Evolutionary conservation across 2,797 vertebrate species (phyloP), one percentile per base, ranked within the genome.

Genomic region (Menidia menidia): DNA sequence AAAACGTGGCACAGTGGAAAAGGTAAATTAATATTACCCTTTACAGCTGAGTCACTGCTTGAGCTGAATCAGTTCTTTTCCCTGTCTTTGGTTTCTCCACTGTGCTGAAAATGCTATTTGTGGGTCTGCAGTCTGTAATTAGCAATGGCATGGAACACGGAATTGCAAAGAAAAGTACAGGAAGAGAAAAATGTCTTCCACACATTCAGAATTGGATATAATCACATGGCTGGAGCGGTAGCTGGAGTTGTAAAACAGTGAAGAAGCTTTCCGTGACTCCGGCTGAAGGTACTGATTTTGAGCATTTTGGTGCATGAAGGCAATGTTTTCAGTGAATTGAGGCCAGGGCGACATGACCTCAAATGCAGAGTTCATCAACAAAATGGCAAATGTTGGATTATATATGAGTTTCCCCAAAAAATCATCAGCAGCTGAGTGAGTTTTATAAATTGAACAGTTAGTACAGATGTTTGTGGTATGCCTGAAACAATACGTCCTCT

Each of bases 51-150:
- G 82, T 87, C 86, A 82, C 66, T 77, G 66, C 60, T 61, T 14
- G 45, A 86, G 75, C 73, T 82, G 75, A 81, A 78, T 74, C 71
- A 35, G 61, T 78, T 78, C 64, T 82, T 82, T 86, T 67, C 72
- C 74, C 52, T 83, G 84, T 78, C 77, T 71, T 80, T 81, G 75
- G 74, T 73, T 87, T 83, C 63, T 74, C 69, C 43, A 13, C 71
- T 39, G 75, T 80, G 82, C 69, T 87, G 78, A 86, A 91, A 91
- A 88, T 78, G 87, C 71, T 82, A 63, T 82, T 84, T 89, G 88
- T 76, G 91, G 91, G 68, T 88, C 74, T 35, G 75, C 71, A 88
- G 88, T 81, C 87, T 92, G 82, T 91, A 92, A 88, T 91, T 91
- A 92, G 79, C 82, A 81, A 68, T 88, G 81, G 81, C 84, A 88